Evolutionary conservation across 2,888 invertebrate species (phyloP).

Genomic region (Sphinx pinastri): DNA sequence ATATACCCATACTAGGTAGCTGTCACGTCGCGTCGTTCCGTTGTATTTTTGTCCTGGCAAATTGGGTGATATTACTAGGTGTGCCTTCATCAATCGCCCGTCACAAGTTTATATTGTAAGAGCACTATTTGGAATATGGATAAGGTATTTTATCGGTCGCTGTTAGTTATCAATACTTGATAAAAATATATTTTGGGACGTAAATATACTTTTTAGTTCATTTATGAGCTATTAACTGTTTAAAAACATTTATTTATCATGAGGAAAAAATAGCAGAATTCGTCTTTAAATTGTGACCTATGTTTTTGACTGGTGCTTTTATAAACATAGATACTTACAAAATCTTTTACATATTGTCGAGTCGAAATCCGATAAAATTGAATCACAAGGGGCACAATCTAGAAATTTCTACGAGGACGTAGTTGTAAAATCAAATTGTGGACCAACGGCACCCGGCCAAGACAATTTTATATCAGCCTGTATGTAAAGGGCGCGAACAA

Average conservation of each 20-base stretch:
- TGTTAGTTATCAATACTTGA: not conserved
- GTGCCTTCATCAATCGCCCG: conserved; percentile 17
- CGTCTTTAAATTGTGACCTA: not conserved
- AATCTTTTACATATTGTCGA: not conserved
- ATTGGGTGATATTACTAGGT: not conserved
- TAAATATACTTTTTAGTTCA: not conserved
- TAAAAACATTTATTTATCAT: no score
- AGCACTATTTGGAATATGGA: not conserved
- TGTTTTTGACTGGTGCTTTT: not conserved
- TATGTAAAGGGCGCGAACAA: not conserved
- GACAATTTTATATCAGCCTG: conserved; percentile 15
- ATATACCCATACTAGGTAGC: not conserved
- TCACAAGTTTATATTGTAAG: not conserved
- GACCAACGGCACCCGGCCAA: not conserved
- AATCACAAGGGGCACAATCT: conserved; percentile 8
- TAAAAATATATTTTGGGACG: not conserved
- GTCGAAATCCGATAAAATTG: conserved; percentile 10
- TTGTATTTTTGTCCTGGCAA: not conserved
- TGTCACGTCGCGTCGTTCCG: not conserved
- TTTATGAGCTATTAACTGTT: no score
- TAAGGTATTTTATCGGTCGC: not conserved
- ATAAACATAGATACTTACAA: not conserved
- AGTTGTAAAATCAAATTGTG: conserved; percentile 14
- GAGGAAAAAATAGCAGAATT: no score
- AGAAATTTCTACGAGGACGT: conserved; percentile 7